Base-by-base conservation (phyloP, 2,113 vertebrate genomes). In the Cottus gobio region DNA sequence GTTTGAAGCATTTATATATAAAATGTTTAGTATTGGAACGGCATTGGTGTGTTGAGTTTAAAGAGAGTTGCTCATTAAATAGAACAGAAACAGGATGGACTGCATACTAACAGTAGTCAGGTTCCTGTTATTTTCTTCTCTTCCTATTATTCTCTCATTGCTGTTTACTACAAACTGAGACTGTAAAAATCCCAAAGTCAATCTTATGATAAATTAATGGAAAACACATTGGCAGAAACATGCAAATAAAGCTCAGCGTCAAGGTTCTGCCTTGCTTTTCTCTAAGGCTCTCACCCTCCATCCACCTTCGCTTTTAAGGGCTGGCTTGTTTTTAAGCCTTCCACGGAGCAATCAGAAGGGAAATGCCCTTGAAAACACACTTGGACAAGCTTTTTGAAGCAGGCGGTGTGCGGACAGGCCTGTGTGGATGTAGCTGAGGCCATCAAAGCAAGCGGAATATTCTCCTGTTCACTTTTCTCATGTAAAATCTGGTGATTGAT, bases 311-410 rank as follows among this genome's bases (percentile, higher is more conserved):
- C 65, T 82, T 77, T 82, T 72, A 62, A 83, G 63, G 64, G 54
- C 76, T 77, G 62, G 37, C 78, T 71, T 72, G 70, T 86, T 89
- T 84, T 86, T 54, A 82, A 83, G 70, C 60, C 69, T 83, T 85
- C 75, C 81, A 52, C 42, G 3, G 60, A 70, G 56, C 22, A 54
- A 65, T 78, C 62, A 60, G 79, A 80, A 30, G 24, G 39, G 70
- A 88, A 75, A 81, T 77, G 68, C 54, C 80, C 85, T 87, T 90
- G 70, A 86, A 81, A 84, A 54, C 72, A 68, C 72, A 57, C 61
- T 62, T 70, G 54, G 60, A 66, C 31, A 65, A 73, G 62, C 73
- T 80, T 24, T 60, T 77, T 30, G 34, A 66, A 75, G 61, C 61
- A 9, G 34, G 26, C 11, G 0, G 37, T 61, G 31, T 60, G 28